These are phyloP conservation scores for Pararge aegeria DNA, from an alignment of 1,140 invertebrate species.

Conservation along the genomic window DNA sequence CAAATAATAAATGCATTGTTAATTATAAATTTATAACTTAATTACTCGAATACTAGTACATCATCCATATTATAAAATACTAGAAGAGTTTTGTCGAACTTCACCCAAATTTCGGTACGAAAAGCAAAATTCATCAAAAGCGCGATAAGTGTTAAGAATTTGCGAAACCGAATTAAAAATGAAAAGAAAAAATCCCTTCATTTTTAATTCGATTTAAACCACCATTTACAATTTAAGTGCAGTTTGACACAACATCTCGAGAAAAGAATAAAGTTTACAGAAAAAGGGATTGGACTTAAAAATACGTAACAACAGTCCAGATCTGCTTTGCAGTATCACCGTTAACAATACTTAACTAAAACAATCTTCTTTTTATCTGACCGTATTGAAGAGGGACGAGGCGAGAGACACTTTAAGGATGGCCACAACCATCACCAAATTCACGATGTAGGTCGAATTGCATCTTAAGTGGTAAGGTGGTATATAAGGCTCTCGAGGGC, in stretches of 20 bases:
- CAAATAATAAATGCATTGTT: slow-evolving; percentile 16
- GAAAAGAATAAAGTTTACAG: slow-evolving; percentile 38
- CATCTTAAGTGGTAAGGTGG: slow-evolving; percentile 79
- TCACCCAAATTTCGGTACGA: slow-evolving; percentile 68
- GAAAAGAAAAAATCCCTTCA: slow-evolving; percentile 28
- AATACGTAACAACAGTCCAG: slow-evolving; percentile 75
- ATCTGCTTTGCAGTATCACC: slow-evolving; percentile 75
- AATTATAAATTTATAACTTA: slow-evolving; percentile 5
- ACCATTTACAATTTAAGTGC: slow-evolving; percentile 78
- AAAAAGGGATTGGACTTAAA: slow-evolving; percentile 68
- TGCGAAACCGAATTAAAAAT: slow-evolving; percentile 50
- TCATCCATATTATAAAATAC: slow-evolving; percentile 23
- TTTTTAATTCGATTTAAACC: slow-evolving; percentile 53
- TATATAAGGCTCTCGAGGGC: slow-evolving; percentile 69
- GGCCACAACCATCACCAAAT: slow-evolving; percentile 75
- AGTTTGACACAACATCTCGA: slow-evolving; percentile 76
- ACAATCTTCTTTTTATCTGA: slow-evolving; percentile 74
- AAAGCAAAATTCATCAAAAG: slow-evolving; percentile 60
- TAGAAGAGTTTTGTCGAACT: slow-evolving; percentile 71
- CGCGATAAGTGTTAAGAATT: slow-evolving; percentile 48
- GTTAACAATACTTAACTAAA: slow-evolving; percentile 74
- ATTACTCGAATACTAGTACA: slow-evolving; percentile 22
- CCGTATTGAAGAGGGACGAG: slow-evolving; percentile 74
- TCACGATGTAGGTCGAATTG: slow-evolving; percentile 79
- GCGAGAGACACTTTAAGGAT: slow-evolving; percentile 75